Percentiles rank a stretch among this genome's conserved stretches.
These are phyloP conservation scores for Caenorhabditis sp. DNA, from an alignment of 2,888 invertebrate species.

Conservation along the genomic window DNA sequence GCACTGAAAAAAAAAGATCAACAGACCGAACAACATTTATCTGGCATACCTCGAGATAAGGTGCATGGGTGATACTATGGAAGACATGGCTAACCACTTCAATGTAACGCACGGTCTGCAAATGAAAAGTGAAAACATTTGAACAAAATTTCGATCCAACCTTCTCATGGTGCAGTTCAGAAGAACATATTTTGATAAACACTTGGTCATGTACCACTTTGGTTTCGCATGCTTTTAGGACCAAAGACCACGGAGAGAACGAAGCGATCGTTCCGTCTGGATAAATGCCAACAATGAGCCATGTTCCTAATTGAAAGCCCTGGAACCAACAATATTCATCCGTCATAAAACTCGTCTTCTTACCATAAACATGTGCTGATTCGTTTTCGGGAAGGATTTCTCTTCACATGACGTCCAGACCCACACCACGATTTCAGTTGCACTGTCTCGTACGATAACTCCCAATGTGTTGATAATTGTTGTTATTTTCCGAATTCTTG, in stretches of 20 bases:
- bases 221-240: conserved; percentile 33
- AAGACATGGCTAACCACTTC: background rate
- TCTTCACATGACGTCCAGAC: conserved; percentile 33
- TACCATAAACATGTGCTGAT: conserved; percentile 36
- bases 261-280: conserved; percentile 49
- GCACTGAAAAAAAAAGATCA: background rate
- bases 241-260: conserved; percentile 28
- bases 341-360: background rate
- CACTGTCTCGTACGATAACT: conserved; percentile 14
- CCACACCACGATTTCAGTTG: conserved; percentile 35
- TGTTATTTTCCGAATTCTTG: conserved; percentile 49
- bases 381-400: conserved; percentile 14
- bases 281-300: conserved; percentile 45
- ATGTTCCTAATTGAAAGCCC: conserved; percentile 19
- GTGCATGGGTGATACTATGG: background rate
- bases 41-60: background rate
- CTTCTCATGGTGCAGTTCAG: conserved; percentile 21
- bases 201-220: background rate
- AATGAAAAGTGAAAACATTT: background rate
- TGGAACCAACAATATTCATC: background rate
- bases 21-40: background rate
- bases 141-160: too few relatives aligned
- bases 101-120: background rate
- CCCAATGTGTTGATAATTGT: conserved; percentile 44
- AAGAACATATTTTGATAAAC: background rate